Evolutionary conservation across 2,113 vertebrate genomes (phyloP).

Genomic region (Hemicordylus capensis): DNA sequence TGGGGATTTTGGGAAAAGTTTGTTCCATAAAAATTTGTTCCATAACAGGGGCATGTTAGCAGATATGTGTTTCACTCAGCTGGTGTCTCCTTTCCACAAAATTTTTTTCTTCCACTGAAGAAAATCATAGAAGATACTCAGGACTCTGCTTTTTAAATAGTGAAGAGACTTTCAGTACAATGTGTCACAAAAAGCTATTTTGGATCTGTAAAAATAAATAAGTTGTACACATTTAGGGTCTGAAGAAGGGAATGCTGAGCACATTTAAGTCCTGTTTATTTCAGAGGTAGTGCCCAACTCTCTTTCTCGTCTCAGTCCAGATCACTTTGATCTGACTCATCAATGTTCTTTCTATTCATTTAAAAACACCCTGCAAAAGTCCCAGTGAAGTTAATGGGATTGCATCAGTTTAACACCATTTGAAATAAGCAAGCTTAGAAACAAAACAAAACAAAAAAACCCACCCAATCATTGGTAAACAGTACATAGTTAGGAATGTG

Average conservation of each 20-base stretch:
- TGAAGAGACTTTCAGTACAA: slow-evolving; percentile 58
- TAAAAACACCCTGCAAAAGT: slow-evolving; percentile 37
- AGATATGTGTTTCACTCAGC: slow-evolving; percentile 42
- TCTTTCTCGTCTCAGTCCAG: slow-evolving; percentile 53
- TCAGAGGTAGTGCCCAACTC: slow-evolving; percentile 51
- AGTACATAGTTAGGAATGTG: slow-evolving; percentile 44
- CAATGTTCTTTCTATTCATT: slow-evolving; percentile 53
- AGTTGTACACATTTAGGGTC: too few relatives aligned
- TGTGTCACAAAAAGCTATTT: too few relatives aligned
- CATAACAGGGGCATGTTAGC: background rate
- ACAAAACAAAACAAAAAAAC: background rate
- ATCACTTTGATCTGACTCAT: slow-evolving; percentile 59
- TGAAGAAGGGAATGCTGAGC: too few relatives aligned
- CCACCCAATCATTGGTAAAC: slow-evolving; percentile 60
- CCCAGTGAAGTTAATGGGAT: slow-evolving; percentile 57
- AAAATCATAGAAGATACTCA: slow-evolving; percentile 32
- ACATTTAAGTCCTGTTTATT: too few relatives aligned
- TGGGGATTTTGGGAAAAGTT: too few relatives aligned
- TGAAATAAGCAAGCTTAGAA: slow-evolving; percentile 47
- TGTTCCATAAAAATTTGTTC: background rate
- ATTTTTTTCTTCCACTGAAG: background rate
- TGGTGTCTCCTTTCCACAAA: slow-evolving; percentile 33
- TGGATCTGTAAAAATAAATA: too few relatives aligned
- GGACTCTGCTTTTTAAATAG: slow-evolving; percentile 45
- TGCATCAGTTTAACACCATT: slow-evolving; percentile 52